phyloP scores from a whole-genome alignment of 2,113 vertebrate genomes.

The Capra hircus region DNA sequence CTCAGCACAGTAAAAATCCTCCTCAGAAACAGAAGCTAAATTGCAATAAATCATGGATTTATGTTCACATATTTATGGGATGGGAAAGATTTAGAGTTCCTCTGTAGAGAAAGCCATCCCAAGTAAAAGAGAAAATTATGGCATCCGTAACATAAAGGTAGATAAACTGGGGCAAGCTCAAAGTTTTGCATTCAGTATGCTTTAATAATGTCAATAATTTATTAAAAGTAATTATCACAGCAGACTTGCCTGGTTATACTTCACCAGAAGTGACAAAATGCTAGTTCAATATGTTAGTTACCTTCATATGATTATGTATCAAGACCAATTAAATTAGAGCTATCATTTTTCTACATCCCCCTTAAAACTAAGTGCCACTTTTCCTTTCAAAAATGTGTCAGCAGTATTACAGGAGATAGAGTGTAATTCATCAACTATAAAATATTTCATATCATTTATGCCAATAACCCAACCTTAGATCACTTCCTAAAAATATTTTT shows the following conservation, averaged over 20 bases:
- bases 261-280: slow-evolving; percentile 56
- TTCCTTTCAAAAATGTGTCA: not conserved
- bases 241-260: slow-evolving; percentile 48
- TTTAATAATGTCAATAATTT: slow-evolving; percentile 71
- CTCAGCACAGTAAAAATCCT: slow-evolving; percentile 81
- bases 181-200: slow-evolving; percentile 57
- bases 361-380: not conserved
- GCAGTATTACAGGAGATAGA: not conserved
- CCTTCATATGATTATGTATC: slow-evolving; percentile 40
- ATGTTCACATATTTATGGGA: slow-evolving; percentile 81
- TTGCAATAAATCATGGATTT: slow-evolving; percentile 83
- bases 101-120: slow-evolving; percentile 72
- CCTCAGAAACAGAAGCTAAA: slow-evolving; percentile 81
- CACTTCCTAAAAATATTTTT: not conserved
- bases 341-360: slow-evolving; percentile 35
- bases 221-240: slow-evolving; percentile 69
- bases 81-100: slow-evolving; percentile 77
- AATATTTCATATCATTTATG: slow-evolving; percentile 3
- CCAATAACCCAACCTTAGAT: not conserved
- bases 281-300: slow-evolving; percentile 48
- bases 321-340: slow-evolving; percentile 48
- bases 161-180: slow-evolving; percentile 64
- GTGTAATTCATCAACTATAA: not conserved
- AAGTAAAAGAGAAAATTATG: slow-evolving; percentile 75
- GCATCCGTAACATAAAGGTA: slow-evolving; percentile 57